Percentiles rank a stretch among this genome's conserved stretches.
phyloP scores from a whole-genome alignment of 1,140 invertebrate genomes.

The Trichonephila clavata region DNA sequence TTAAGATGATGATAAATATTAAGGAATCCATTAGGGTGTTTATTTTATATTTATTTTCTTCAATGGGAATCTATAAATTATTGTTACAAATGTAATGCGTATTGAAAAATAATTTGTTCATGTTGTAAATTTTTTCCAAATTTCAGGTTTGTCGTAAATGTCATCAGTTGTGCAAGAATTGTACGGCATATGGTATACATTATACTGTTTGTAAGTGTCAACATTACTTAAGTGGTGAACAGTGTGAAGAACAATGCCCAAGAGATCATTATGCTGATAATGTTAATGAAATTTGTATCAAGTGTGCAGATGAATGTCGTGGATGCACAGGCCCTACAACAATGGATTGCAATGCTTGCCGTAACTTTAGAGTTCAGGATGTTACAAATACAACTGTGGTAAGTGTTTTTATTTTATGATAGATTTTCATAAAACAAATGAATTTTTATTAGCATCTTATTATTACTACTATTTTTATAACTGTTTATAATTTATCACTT shows the following conservation, averaged over 20 bases:
- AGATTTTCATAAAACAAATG: too few species aligned
- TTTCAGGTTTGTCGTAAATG: conserved; percentile 89
- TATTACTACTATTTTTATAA: too few species aligned
- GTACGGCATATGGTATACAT: conserved; percentile 93
- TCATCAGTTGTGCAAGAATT: conserved; percentile 93
- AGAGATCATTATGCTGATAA: conserved; percentile 91
- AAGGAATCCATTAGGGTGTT: too few species aligned
- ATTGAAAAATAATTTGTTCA: neutral
- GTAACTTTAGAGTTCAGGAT: conserved; percentile 91
- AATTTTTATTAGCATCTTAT: too few species aligned
- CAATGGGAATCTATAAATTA: too few species aligned
- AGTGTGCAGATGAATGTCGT: conserved; percentile 90
- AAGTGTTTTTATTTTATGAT: neutral
- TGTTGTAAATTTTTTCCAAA: neutral
- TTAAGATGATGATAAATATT: too few species aligned
- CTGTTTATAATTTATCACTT: too few species aligned
- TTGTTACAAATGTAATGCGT: neutral
- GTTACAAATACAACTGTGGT: conserved; percentile 79
- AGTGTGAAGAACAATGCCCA: conserved; percentile 95
- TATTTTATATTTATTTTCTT: too few species aligned
- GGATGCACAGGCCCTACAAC: conserved; percentile 90
- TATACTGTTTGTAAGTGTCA: conserved; percentile 88
- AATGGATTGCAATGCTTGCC: conserved; percentile 90
- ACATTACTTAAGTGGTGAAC: conserved; percentile 91
- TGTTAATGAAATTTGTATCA: conserved; percentile 87